Evolutionary conservation across 1,140 invertebrate species (phyloP), one percentile per base, ranked within the genome.

Genomic region (Meteorus sp.): DNA sequence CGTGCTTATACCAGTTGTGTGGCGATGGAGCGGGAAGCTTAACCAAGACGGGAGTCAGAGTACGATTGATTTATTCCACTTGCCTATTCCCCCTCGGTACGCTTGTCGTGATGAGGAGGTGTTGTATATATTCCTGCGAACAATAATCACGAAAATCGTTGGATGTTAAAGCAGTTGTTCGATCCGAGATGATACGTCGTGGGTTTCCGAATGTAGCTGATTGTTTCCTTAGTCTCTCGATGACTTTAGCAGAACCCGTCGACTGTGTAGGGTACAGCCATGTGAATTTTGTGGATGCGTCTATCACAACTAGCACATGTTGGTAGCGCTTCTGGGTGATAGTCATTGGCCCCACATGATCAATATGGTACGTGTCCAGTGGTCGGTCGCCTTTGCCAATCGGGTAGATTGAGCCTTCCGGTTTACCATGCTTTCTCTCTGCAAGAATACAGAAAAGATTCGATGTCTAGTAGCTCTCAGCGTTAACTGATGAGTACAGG

Each of bases 231-330:
- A 75, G 20, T 51, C 67, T 67, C 7, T 61, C 31, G 19, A 74
- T 15, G 0, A 61, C 62, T 35, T 72, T 70, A 27, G 64, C 54
- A 7, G 60, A 61, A 1, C 56, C 59, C 6, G 67, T 61, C 0
- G 63, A 62, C 25, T 74, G 77, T 1, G 69, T 71, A 3, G 72
- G 62, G 54, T 71, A 76, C 43, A 80, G 23, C 73, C 76, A 80
- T 2, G 61, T 60, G 62, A 77, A 79, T 53, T 79, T 79, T 1
- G 72, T 67, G 61, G 79, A 79, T 1, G 54, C 71, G 62, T 79
- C 76, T 3, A 77, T 61, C 1, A 80, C 61, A 0, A 63, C 70
- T 0, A 56, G 44, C 37, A 80, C 69, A 59, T 81, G 65, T 37
- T 72, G 70, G 53, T 81, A 80, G 6, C 60, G 59, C 44, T 81